phyloP scores from a whole-genome alignment of 2,113 vertebrate species.

The Kryptolebias marmoratus region DNA sequence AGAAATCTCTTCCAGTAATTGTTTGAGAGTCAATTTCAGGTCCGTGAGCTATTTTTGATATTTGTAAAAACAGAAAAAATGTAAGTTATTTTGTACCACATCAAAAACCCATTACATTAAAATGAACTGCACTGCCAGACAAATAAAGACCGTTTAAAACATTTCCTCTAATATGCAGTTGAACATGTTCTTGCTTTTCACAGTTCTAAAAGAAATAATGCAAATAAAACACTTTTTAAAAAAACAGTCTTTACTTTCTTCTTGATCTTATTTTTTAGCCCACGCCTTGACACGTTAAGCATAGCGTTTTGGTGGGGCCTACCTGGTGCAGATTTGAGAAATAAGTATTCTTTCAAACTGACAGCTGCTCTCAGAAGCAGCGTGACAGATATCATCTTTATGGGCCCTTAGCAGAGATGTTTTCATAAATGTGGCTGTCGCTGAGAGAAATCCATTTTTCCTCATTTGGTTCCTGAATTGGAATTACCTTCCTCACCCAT shows the following conservation, averaged over 20 bases:
- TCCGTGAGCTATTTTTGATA: not conserved
- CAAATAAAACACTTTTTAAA: too few relatives aligned
- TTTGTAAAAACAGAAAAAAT: not conserved
- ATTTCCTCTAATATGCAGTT: too few relatives aligned
- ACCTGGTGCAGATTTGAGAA: not conserved
- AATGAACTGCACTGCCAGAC: too few relatives aligned
- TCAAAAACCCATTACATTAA: too few relatives aligned
- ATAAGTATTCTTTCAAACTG: not conserved
- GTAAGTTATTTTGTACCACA: not conserved
- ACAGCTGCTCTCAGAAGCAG: slow-evolving; percentile 3
- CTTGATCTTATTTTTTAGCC: too few relatives aligned
- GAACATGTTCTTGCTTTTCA: too few relatives aligned
- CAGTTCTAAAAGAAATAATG: too few relatives aligned
- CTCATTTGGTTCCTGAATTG: slow-evolving; percentile 51
- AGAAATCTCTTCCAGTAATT: not conserved
- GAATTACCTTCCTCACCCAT: slow-evolving; percentile 13
- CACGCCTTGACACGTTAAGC: not conserved
- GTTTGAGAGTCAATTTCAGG: not conserved
- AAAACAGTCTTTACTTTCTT: not conserved
- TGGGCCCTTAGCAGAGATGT: slow-evolving; percentile 20
- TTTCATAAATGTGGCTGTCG: slow-evolving; percentile 30
- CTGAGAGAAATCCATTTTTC: slow-evolving; percentile 55
- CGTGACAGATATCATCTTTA: slow-evolving; percentile 17
- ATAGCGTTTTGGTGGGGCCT: not conserved
- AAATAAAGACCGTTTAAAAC: too few relatives aligned